Percentiles rank a stretch among this genome's conserved stretches.
Conservation (phyloP, 1,140 invertebrate genomes). For the Caenorhabditis elegans region DNA sequence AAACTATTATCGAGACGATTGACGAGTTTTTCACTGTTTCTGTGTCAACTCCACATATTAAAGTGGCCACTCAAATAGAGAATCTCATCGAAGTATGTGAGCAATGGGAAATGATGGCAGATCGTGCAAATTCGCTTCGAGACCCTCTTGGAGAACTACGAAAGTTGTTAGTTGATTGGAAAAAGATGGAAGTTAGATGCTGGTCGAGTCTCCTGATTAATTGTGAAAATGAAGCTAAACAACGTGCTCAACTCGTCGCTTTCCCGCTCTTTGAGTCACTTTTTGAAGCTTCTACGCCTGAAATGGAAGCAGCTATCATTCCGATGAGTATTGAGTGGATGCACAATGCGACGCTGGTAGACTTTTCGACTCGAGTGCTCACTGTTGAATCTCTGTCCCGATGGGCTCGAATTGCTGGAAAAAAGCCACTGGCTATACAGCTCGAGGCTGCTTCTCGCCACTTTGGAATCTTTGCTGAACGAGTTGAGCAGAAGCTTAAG, state of each 20-base stretch:
- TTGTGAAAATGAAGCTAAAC: constrained; percentile 65
- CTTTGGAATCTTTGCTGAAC: constrained; percentile 77
- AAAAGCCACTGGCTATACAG: constrained; percentile 69
- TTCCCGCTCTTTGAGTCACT: constrained; percentile 61
- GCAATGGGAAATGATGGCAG: constrained; percentile 73
- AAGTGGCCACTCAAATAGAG: constrained; percentile 77
- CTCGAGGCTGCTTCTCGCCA: constrained; percentile 84
- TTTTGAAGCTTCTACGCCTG: neutral
- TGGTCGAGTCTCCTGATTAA: constrained; percentile 79
- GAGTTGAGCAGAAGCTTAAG: constrained; percentile 73
- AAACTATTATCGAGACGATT: constrained; percentile 72
- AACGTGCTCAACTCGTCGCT: constrained; percentile 51
- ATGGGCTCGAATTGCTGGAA: neutral
- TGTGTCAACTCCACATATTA: constrained; percentile 10
- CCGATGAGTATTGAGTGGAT: constrained; percentile 70
- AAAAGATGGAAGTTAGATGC: constrained; percentile 77
- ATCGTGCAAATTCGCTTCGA: constrained; percentile 79
- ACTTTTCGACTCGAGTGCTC: constrained; percentile 78
- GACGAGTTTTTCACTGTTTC: constrained; percentile 58
- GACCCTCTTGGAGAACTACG: constrained; percentile 75
- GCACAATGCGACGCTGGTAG: constrained; percentile 79
- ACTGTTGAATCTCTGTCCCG: neutral
- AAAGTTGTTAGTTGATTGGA: constrained; percentile 83
- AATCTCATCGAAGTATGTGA: constrained; percentile 71
- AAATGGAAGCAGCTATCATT: constrained; percentile 39